These are phyloP conservation scores for Pelmatolapia mariae DNA, from an alignment of 2,113 vertebrate species.

Conservation along the genomic window DNA sequence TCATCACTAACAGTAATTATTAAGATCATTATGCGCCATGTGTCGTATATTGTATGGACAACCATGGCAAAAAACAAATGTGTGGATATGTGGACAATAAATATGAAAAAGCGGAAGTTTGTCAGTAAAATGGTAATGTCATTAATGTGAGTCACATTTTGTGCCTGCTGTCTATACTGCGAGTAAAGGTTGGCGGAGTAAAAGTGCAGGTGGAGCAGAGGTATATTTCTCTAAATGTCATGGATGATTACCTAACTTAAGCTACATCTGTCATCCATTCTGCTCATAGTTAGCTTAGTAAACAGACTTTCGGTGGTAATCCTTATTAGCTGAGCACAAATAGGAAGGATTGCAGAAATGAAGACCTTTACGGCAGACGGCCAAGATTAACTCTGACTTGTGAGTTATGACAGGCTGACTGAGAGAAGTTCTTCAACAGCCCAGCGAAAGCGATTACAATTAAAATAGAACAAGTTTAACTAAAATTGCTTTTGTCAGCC, in stretches of 20 bases:
- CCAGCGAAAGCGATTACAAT: background rate
- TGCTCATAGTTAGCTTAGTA: constrained; percentile 31
- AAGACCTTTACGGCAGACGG: background rate
- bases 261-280: constrained; percentile 35
- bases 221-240: constrained; percentile 24
- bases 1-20: background rate
- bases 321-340: constrained; percentile 21
- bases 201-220: background rate
- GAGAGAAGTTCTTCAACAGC: background rate
- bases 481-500: background rate
- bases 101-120: background rate
- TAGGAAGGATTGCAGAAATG: constrained; percentile 2
- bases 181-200: background rate
- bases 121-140: background rate
- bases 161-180: background rate
- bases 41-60: background rate
- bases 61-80: background rate
- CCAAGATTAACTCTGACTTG: constrained; percentile 17
- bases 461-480: background rate
- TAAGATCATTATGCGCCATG: background rate
- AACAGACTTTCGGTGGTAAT: constrained; percentile 25
- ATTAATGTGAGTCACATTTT: background rate
- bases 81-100: background rate
- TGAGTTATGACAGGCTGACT: background rate
- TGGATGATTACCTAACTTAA: constrained; percentile 34